Evolutionary conservation across 1,140 invertebrate species (phyloP).

Genomic region (Aphaenogaster rudis): DNA sequence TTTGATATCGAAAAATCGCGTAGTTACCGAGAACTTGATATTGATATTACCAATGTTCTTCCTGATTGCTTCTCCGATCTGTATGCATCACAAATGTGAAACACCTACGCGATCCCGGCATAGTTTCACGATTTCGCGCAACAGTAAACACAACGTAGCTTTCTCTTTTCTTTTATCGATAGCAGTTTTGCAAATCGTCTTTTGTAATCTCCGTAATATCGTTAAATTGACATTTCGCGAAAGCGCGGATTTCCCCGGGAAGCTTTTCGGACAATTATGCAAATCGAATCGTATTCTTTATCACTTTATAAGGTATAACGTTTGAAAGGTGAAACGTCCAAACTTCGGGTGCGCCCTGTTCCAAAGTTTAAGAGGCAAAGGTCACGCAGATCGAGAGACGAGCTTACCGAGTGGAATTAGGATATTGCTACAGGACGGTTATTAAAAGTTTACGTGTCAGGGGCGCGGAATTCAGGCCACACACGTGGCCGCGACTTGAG

Average conservation of each 20-base stretch:
- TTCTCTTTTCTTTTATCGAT: neutral
- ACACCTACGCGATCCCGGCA: neutral
- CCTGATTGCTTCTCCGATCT: neutral
- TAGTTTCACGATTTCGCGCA: neutral
- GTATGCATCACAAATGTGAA: neutral
- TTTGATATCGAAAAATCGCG: no score
- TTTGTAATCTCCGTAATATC: neutral
- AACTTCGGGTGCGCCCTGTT: neutral
- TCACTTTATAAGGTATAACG: neutral
- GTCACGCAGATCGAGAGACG: neutral
- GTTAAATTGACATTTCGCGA: neutral
- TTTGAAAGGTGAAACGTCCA: neutral
- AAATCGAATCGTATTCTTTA: slow-evolving; percentile 1
- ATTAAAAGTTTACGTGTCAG: slow-evolving; percentile 16
- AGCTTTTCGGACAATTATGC: neutral
- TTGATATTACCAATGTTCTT: neutral
- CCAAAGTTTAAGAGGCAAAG: slow-evolving; percentile 7
- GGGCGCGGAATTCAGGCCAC: neutral
- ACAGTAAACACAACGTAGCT: neutral
- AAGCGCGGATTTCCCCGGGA: neutral
- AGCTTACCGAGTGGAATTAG: neutral
- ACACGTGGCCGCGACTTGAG: neutral
- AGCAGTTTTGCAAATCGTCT: neutral
- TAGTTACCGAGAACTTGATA: neutral
- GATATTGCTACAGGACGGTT: neutral